A percentile compares a stretch with the other conserved stretches of the same genome.
phyloP scores from a whole-genome alignment of 2,797 vertebrate genomes.

The Fringilla coelebs region DNA sequence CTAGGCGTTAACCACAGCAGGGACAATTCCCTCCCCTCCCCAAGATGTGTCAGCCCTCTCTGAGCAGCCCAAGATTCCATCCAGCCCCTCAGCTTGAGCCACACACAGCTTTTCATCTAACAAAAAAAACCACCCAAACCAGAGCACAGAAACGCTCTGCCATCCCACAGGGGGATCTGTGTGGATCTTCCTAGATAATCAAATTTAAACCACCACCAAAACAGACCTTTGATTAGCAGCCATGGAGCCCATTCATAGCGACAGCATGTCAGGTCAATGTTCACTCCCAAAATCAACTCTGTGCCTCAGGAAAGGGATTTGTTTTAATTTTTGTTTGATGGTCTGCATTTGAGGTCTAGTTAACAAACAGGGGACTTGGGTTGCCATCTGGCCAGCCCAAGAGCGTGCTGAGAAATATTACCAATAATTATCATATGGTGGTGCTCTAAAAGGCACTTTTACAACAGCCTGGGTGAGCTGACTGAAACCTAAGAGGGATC shows the following conservation, averaged over 20 bases:
- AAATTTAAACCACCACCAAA: conserved; percentile 26
- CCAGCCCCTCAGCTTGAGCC: not conserved
- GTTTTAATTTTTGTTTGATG: not conserved
- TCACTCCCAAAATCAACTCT: conserved; percentile 60
- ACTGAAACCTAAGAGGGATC: not conserved
- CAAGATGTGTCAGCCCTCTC: not conserved
- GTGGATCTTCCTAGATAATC: conserved; percentile 12
- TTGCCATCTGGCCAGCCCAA: not conserved
- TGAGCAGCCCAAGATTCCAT: not conserved
- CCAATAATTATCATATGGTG: not conserved
- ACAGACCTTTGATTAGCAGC: conserved; percentile 30
- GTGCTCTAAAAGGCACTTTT: not conserved
- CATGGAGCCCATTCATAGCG: not conserved
- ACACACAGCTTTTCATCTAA: not conserved
- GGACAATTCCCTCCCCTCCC: not conserved
- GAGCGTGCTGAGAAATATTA: not conserved
- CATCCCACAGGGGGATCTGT: not conserved
- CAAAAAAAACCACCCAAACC: not conserved
- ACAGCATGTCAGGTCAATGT: conserved; percentile 65
- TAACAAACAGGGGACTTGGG: conserved; percentile 52
- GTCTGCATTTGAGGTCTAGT: conserved; percentile 40
- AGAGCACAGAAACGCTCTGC: not conserved
- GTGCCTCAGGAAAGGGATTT: not conserved
- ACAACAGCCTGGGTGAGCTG: not conserved
- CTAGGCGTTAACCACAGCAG: not conserved